phyloP scores from a whole-genome alignment of 1,140 invertebrate genomes.

The Bombus breviceps region DNA sequence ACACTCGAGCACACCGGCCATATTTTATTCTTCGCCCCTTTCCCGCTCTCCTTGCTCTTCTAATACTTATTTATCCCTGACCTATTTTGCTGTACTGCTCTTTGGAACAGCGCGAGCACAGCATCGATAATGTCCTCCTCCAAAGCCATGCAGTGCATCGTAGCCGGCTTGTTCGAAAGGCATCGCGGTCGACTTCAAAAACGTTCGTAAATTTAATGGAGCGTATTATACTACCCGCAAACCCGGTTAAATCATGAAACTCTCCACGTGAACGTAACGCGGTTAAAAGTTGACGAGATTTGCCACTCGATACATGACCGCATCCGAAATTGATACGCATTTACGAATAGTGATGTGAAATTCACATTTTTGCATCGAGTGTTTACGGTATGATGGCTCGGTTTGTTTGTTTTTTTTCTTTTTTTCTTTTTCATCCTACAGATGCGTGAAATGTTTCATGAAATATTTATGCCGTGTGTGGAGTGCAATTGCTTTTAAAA shows the following conservation, averaged over 20 bases:
- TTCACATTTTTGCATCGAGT: too few species aligned
- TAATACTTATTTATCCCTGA: conserved; percentile 67
- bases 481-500: neutral
- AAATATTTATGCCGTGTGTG: neutral
- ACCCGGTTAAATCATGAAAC: neutral
- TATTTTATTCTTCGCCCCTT: conserved; percentile 53
- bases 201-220: conserved; percentile 56
- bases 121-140: conserved; percentile 58
- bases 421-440: neutral
- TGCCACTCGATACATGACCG: neutral
- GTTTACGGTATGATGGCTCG: neutral
- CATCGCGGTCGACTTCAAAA: neutral
- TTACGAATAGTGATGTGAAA: neutral
- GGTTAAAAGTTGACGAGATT: conserved; percentile 16
- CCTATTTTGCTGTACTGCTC: conserved; percentile 47
- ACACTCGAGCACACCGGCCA: conserved; percentile 31
- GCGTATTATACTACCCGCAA: neutral
- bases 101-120: conserved; percentile 23
- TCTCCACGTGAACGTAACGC: neutral
- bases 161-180: neutral
- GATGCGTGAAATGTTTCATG: neutral
- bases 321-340: neutral
- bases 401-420: too few species aligned
- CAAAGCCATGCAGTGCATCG: conserved; percentile 2
- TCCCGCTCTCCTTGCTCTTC: neutral